Evolutionary conservation across 2,797 vertebrate genomes (phyloP).

Genomic region (Halcyon badia): DNA sequence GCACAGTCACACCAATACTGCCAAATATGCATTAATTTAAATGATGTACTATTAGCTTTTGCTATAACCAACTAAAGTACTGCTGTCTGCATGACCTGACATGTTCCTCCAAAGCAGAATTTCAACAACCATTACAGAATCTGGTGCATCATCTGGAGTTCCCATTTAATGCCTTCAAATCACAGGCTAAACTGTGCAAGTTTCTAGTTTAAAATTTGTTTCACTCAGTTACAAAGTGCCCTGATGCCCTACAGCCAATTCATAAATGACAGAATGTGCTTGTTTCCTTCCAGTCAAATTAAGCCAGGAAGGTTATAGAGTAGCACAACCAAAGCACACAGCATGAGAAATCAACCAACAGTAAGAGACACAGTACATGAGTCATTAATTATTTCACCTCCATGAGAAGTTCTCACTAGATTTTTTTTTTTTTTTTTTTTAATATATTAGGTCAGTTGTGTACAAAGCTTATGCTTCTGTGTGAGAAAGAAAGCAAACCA

Average conservation of each 20-base stretch:
- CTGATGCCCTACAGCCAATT: neutral
- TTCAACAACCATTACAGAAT: constrained; percentile 6
- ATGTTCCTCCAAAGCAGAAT: constrained; percentile 14
- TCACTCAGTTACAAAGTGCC: neutral
- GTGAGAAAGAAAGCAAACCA: neutral
- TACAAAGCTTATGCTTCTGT: neutral
- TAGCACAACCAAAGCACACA: neutral
- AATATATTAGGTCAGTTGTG: fast-evolving
- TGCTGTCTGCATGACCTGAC: constrained; percentile 1
- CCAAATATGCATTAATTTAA: neutral
- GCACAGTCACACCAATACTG: neutral
- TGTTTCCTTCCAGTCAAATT: neutral
- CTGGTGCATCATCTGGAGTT: constrained; percentile 1
- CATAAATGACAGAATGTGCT: neutral
- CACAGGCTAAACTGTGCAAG: constrained; percentile 3
- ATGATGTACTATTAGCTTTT: neutral
- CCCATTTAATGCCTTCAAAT: constrained; percentile 18
- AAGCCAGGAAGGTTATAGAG: neutral
- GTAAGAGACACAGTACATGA: neutral
- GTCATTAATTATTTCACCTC: neutral
- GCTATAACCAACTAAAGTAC: neutral
- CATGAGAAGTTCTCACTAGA: neutral
- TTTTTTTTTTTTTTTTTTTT: neutral
- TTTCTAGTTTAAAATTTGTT: neutral
- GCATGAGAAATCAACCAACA: neutral